Conservation (phyloP, 2,888 invertebrate genomes). For the Drosophila recens region DNA sequence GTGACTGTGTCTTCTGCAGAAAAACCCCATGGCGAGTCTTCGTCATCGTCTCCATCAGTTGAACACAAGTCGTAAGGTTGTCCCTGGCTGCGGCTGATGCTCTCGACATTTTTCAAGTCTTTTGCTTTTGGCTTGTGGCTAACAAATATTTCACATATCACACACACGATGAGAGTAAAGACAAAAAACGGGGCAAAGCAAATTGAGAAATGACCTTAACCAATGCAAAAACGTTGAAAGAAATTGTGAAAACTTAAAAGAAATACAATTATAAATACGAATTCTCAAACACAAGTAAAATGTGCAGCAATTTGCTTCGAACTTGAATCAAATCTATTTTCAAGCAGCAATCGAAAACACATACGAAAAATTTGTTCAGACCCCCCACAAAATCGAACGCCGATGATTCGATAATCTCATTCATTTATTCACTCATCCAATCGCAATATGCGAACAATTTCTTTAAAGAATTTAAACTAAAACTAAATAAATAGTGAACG, state of each 20-base stretch:
- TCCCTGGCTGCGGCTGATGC: constrained; percentile 46
- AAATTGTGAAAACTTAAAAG: constrained; percentile 28
- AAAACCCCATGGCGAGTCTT: constrained; percentile 29
- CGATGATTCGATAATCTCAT: not conserved
- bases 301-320: constrained; percentile 27
- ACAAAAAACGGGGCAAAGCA: constrained; percentile 6
- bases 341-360: constrained; percentile 16
- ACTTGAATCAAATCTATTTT: constrained; percentile 8
- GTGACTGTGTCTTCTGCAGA: constrained; percentile 9
- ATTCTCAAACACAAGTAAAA: constrained; percentile 20
- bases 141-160: constrained; percentile 54
- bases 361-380: constrained; percentile 29
- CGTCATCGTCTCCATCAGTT: constrained; percentile 23
- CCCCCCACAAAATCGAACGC: constrained; percentile 30
- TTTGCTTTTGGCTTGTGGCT: constrained; percentile 50
- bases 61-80: constrained; percentile 23
- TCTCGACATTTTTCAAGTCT: constrained; percentile 36
- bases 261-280: constrained; percentile 34
- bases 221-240: constrained; percentile 36
- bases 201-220: constrained; percentile 49
- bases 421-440: not conserved
- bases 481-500: too few species aligned
- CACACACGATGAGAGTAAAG: constrained; percentile 20
- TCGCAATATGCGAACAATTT: constrained; percentile 21
- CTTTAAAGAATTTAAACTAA: not conserved